Evolutionary conservation across 2,797 vertebrate genomes (phyloP), one percentile per base, ranked within the genome.

Genomic region (Pygocentrus nattereri): DNA sequence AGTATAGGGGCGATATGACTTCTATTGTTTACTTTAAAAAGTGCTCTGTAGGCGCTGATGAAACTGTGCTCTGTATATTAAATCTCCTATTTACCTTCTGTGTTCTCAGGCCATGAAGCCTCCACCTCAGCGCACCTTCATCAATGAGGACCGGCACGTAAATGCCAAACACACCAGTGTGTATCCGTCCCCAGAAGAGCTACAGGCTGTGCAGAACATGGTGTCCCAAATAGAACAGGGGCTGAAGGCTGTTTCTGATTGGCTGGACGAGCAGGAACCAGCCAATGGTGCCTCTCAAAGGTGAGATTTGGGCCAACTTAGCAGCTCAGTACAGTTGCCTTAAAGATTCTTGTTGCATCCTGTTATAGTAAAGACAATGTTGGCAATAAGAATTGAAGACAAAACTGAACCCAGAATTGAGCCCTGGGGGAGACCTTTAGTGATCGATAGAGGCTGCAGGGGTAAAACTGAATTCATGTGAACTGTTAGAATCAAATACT

Each of bases 141-240:
- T 95, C 61, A 96, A 94, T 6, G 95, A 96, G 78, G 97, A 98
- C 82, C 98, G 96, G 16, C 96, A 97, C 0, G 94, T 98, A 76
- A 97, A 97, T 95, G 95, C 96, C 81, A 98, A 98, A 82, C 98
- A 99, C 87, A 93, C 96, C 10, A 94, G 96, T 18, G 95, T 99
- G 25, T 99, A 99, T 87, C 98, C 98, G 0, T 94, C 96, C 0
- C 92, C 97, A 78, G 96, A 96, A 84, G 96, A 98, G 80, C 93
- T 99, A 84, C 96, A 98, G 84, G 95, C 94, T 0, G 97, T 99
- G 30, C 98, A 99, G 93, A 96, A 93, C 52, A 96, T 99, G 85
- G 95, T 99, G 38, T 97, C 97, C 6, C 95, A 97, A 49, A 95
- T 97, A 0, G 98, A 99, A 85, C 90, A 95, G 11, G 97, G 96